phyloP scores from a whole-genome alignment of 1,140 invertebrate genomes.

The Trichonephila clavata region DNA sequence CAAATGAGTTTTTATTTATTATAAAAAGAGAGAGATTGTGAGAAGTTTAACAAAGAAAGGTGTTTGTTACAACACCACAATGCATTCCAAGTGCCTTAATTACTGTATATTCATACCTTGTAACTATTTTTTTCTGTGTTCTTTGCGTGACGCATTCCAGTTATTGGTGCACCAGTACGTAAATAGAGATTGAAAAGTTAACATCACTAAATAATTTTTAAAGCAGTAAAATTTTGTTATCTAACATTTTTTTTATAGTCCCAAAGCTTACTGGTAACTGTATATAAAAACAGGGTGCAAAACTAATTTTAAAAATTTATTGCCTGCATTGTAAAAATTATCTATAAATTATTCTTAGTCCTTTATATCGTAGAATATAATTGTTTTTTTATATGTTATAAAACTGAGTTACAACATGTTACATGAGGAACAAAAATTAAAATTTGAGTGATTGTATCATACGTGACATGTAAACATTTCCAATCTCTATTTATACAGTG shows the following conservation, averaged over 20 bases:
- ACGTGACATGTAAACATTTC: neutral
- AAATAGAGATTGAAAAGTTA: neutral
- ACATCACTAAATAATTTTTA: neutral
- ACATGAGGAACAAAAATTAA: no score
- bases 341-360: no score
- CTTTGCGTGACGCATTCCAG: constrained; percentile 14
- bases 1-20: constrained; percentile 76
- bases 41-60: constrained; percentile 31
- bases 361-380: no score
- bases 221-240: no score
- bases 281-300: no score
- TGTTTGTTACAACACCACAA: constrained; percentile 19
- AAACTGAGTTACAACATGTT: no score
- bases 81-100: constrained; percentile 76
- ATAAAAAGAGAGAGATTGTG: constrained; percentile 57
- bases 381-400: no score
- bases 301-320: no score
- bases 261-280: no score
- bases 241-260: no score
- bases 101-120: constrained; percentile 41
- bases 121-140: constrained; percentile 46
- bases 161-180: neutral
- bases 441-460: no score
- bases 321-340: no score
- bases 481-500: neutral